Conservation (phyloP, 1,140 invertebrate species). For the Triops longicaudatus region DNA sequence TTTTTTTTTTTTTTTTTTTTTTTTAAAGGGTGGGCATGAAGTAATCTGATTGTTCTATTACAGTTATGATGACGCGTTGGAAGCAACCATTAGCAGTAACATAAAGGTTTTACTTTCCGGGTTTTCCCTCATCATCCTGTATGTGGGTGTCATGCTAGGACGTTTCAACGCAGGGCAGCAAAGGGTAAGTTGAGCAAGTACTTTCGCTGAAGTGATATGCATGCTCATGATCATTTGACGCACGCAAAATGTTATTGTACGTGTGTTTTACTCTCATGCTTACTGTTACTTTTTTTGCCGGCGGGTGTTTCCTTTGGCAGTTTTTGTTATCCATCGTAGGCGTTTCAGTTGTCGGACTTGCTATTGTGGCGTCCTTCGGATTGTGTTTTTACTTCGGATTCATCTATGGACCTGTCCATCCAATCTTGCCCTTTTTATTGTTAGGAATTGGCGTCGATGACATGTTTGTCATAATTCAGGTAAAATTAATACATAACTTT, state of each 20-base stretch:
- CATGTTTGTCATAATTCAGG: slow-evolving; percentile 47
- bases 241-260: not conserved
- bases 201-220: not conserved
- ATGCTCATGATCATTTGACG: not conserved
- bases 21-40: not conserved
- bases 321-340: slow-evolving; percentile 45
- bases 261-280: not conserved
- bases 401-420: slow-evolving; percentile 48
- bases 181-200: slow-evolving; percentile 37
- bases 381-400: slow-evolving; percentile 46
- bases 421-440: slow-evolving; percentile 49
- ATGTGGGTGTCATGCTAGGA: slow-evolving; percentile 48
- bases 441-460: slow-evolving; percentile 49
- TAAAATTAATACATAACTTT: slow-evolving; percentile 17
- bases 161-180: slow-evolving; percentile 48
- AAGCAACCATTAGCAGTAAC: slow-evolving; percentile 44
- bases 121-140: slow-evolving; percentile 46
- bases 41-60: not conserved
- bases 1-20: not conserved
- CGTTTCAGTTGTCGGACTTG: slow-evolving; percentile 45
- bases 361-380: slow-evolving; percentile 47
- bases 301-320: slow-evolving; percentile 21
- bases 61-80: slow-evolving; percentile 40
- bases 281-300: not conserved
- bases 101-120: slow-evolving; percentile 45